A percentile compares a stretch with the other conserved stretches of the same genome.
Evolutionary conservation across 2,797 vertebrate species (phyloP).

Genomic region (Diceros bicornis): DNA sequence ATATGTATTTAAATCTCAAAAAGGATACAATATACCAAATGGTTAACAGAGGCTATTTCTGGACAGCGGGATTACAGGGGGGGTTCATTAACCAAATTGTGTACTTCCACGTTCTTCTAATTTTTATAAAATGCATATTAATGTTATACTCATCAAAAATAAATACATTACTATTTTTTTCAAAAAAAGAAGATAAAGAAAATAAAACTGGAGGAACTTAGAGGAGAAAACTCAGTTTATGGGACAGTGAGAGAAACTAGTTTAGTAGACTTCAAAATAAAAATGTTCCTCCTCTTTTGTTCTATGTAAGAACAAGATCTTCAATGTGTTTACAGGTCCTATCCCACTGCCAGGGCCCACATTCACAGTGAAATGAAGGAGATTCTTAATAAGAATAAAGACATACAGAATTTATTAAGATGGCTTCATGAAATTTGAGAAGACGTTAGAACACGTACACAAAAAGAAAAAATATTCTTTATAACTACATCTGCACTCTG

Average conservation of each 20-base stretch:
- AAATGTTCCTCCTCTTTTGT: not conserved
- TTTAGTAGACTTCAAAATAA: conserved; percentile 48
- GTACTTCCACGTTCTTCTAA: not conserved
- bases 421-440: not conserved
- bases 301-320: not conserved
- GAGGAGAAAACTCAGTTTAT: not conserved
- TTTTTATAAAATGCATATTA: conserved; percentile 12
- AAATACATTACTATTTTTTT: not conserved
- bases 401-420: not conserved
- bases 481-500: not conserved
- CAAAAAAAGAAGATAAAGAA: not conserved
- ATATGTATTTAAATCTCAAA: conserved; percentile 1
- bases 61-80: not conserved
- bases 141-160: conserved; percentile 6
- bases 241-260: not conserved
- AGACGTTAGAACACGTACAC: not conserved
- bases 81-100: not conserved
- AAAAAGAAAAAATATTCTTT: not conserved
- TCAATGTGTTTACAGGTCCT: not conserved
- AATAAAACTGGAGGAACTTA: not conserved
- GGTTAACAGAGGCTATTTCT: not conserved
- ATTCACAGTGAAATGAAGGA: not conserved
- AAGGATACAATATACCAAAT: not conserved
- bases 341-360: not conserved
- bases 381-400: not conserved